Conservation (phyloP, 37 sponge, comb jelly and placozoan genomes). For the Crambe crambe region DNA sequence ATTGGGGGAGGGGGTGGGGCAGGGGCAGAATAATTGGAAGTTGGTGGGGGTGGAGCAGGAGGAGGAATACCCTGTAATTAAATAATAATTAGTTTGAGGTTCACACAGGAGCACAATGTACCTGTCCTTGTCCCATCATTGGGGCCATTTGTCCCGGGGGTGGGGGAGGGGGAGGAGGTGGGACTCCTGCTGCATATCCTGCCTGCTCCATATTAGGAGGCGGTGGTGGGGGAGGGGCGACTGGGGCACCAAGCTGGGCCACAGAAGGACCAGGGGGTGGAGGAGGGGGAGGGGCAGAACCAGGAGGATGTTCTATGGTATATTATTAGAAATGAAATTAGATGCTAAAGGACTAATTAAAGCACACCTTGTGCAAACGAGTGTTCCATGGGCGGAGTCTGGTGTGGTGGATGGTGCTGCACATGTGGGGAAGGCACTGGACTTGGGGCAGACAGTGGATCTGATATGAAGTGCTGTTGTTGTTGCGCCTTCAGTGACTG, state of each 20-base stretch:
- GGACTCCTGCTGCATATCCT: background rate
- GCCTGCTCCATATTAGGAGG: background rate
- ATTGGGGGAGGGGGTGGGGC: conserved; percentile 51
- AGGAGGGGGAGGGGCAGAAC: conserved; percentile 14
- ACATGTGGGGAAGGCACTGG: background rate
- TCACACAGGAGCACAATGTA: background rate
- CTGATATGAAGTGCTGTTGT: background rate
- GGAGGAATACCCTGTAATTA: conserved; percentile 13
- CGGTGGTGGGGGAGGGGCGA: conserved; percentile 38
- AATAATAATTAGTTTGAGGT: background rate
- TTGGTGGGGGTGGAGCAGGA: background rate
- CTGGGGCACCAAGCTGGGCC: conserved; percentile 20
- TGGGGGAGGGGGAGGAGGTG: conserved; percentile 41
- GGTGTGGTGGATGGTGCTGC: background rate
- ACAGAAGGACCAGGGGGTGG: conserved; percentile 9
- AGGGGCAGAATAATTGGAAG: background rate
- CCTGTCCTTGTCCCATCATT: background rate
- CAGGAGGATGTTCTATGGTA: conserved; percentile 15
- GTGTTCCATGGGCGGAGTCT: background rate
- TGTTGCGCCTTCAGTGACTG: background rate
- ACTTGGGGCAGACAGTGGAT: background rate
- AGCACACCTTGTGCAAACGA: conserved; percentile 21
- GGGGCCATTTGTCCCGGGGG: background rate
- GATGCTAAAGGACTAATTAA: too few species aligned
- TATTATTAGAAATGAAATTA: background rate